Conservation (phyloP, 2,888 invertebrate genomes). For the Melinopterus prodromus region DNA sequence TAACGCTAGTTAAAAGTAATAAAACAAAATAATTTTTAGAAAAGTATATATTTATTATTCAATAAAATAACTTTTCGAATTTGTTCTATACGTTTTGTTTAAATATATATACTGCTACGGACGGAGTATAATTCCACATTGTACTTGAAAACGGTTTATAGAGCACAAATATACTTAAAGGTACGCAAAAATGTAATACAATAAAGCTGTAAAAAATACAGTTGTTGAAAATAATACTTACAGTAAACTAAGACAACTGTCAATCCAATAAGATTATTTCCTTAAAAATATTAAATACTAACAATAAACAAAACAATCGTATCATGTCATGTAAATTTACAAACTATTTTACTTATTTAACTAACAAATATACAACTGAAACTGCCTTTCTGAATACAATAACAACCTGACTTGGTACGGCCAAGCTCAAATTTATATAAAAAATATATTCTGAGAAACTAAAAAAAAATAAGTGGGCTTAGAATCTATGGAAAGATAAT, state of each 20-base stretch:
- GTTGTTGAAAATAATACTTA: neutral
- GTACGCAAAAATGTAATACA: too few species aligned
- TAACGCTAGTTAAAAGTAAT: neutral
- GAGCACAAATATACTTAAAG: neutral
- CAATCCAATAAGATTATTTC: neutral
- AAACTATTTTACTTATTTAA: neutral
- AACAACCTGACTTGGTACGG: neutral
- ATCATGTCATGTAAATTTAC: neutral
- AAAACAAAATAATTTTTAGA: neutral
- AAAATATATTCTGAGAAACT: neutral
- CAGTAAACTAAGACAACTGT: neutral
- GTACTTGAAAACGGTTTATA: neutral
- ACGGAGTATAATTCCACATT: constrained; percentile 20
- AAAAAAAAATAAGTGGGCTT: neutral
- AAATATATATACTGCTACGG: constrained; percentile 6
- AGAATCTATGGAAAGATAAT: constrained; percentile 4
- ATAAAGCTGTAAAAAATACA: neutral
- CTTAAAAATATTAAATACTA: neutral
- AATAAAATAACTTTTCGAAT: constrained; percentile 10
- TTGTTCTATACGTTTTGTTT: neutral
- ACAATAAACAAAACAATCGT: neutral
- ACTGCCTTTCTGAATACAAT: neutral
- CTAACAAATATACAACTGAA: neutral
- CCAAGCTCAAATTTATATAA: neutral
- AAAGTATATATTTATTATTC: constrained; percentile 6